Conservation (phyloP, 2,113 vertebrate species). For the Etia nguti region DNA sequence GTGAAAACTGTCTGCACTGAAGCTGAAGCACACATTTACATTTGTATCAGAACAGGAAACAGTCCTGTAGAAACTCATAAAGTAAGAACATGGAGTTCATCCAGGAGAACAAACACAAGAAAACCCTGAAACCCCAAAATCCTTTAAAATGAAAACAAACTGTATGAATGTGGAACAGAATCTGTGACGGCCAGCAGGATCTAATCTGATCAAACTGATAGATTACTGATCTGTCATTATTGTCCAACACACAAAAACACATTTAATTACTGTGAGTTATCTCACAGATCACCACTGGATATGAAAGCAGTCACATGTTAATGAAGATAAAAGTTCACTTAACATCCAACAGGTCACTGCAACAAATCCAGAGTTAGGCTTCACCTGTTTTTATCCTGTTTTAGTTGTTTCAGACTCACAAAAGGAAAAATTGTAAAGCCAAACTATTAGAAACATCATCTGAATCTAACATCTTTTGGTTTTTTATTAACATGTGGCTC, state of each 20-base stretch:
- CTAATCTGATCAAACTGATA: background rate
- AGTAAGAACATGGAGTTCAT: background rate
- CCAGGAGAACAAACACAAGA: background rate
- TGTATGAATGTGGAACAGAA: background rate
- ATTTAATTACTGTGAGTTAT: background rate
- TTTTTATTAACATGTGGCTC: background rate
- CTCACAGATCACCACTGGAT: background rate
- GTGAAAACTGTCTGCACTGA: background rate
- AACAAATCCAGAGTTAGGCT: background rate
- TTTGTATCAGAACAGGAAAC: background rate
- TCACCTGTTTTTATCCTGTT: background rate
- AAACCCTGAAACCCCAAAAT: background rate
- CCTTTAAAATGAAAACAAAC: background rate
- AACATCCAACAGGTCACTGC: background rate
- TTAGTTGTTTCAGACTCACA: background rate
- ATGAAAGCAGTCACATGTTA: background rate
- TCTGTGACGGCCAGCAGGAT: background rate
- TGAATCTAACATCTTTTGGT: background rate
- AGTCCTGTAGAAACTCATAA: background rate
- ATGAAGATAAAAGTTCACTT: background rate
- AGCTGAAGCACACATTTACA: background rate
- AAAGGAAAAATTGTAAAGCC: rapidly evolving
- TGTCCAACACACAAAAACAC: background rate
- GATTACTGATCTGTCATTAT: background rate
- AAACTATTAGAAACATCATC: background rate